Conservation (phyloP, 2,797 vertebrate species). For the Karalla daura region DNA sequence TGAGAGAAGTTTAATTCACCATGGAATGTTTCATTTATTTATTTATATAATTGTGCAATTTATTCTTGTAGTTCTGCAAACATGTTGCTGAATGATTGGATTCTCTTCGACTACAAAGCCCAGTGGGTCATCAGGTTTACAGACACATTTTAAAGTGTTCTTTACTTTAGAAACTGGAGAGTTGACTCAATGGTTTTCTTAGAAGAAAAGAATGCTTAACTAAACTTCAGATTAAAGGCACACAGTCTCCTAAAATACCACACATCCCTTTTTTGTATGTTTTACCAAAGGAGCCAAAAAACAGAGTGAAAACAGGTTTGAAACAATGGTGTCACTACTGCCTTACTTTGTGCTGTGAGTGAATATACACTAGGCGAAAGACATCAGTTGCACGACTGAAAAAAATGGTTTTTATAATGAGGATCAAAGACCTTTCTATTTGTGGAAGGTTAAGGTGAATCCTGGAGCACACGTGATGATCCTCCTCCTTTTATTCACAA, state of each 20-base stretch:
- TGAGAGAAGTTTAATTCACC: slow-evolving; percentile 75
- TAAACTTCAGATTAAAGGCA: slow-evolving; percentile 48
- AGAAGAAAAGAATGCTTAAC: slow-evolving; percentile 27
- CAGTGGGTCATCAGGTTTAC: slow-evolving; percentile 58
- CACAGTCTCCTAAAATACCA: slow-evolving; percentile 15
- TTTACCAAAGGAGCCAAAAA: slow-evolving; percentile 33
- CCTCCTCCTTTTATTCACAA: neutral
- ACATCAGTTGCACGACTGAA: neutral
- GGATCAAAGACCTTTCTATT: neutral
- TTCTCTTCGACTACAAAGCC: slow-evolving; percentile 57
- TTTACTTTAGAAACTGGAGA: slow-evolving; percentile 45
- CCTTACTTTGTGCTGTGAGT: neutral
- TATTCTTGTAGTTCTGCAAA: slow-evolving; percentile 55
- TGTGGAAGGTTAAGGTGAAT: neutral
- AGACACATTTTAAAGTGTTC: slow-evolving; percentile 41
- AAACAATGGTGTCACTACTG: neutral
- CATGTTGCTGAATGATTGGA: slow-evolving; percentile 61
- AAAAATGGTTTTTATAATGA: neutral
- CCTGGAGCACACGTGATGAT: neutral
- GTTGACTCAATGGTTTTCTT: slow-evolving; percentile 46
- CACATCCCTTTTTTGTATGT: slow-evolving; percentile 40
- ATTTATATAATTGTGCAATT: slow-evolving; percentile 66
- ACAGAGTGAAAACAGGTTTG: neutral
- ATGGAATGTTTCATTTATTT: slow-evolving; percentile 64
- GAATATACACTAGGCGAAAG: neutral